phyloP scores from a whole-genome alignment of 2,888 invertebrate genomes.

The Rhyacophila evoluta region DNA sequence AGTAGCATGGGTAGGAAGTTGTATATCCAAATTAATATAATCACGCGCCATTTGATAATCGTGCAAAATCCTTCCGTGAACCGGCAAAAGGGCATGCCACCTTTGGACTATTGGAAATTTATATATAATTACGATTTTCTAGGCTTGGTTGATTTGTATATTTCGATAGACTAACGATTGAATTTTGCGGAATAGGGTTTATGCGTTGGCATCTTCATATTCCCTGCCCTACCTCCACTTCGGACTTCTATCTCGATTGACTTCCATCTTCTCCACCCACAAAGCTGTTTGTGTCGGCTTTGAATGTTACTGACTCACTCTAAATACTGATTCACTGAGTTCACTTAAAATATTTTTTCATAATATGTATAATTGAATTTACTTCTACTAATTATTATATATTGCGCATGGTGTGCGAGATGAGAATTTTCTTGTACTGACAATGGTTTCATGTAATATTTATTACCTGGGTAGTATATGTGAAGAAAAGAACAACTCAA shows the following conservation, averaged over 20 bases:
- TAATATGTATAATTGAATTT: too few relatives aligned
- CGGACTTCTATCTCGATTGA: not conserved
- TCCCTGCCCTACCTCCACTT: slow-evolving; percentile 3
- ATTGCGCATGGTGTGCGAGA: too few relatives aligned
- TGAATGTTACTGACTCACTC: too few relatives aligned
- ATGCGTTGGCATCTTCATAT: slow-evolving; percentile 30
- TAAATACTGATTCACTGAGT: too few relatives aligned
- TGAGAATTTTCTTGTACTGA: too few relatives aligned
- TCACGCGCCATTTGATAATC: not conserved
- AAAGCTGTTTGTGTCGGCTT: too few relatives aligned
- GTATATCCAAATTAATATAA: not conserved
- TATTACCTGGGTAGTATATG: too few relatives aligned
- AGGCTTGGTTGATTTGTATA: not conserved
- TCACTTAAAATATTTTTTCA: too few relatives aligned
- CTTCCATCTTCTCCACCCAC: not conserved
- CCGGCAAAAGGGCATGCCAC: not conserved
- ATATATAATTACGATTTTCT: not conserved
- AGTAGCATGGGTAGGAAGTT: not conserved
- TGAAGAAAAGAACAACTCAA: too few relatives aligned
- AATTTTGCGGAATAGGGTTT: slow-evolving; percentile 43
- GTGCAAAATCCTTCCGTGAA: not conserved
- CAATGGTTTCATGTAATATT: too few relatives aligned
- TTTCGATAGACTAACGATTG: not conserved
- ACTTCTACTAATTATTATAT: too few relatives aligned
- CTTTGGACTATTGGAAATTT: not conserved